A percentile compares a stretch with the other conserved stretches of the same genome.
Evolutionary conservation across 2,888 invertebrate species (phyloP).

Genomic region (Proisotoma minuta): DNA sequence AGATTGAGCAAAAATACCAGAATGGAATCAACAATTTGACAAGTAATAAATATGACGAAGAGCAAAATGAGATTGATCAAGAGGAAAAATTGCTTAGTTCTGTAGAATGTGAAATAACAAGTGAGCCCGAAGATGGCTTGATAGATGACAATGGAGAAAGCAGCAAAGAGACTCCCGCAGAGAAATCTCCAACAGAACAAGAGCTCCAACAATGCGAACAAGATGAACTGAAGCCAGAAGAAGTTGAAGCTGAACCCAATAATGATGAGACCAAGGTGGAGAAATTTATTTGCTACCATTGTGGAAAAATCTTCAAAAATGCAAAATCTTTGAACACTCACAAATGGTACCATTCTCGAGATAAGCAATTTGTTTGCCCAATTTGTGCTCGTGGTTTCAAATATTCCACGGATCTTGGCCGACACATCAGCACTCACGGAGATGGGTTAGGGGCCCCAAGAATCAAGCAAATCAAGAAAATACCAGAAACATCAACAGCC

Average conservation of each 20-base stretch:
- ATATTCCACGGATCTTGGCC: slow-evolving; percentile 24
- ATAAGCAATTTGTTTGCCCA: slow-evolving; percentile 23
- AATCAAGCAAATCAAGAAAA: too few relatives aligned
- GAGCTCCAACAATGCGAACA: background rate
- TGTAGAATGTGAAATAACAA: background rate
- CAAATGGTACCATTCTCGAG: slow-evolving; percentile 28
- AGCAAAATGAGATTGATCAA: background rate
- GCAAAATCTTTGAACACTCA: slow-evolving; percentile 28
- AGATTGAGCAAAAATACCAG: background rate
- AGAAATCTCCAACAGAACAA: background rate
- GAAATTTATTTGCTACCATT: slow-evolving; percentile 19
- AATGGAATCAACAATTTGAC: background rate
- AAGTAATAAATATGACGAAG: background rate
- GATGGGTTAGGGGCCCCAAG: too few relatives aligned
- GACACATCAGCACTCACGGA: slow-evolving; percentile 22
- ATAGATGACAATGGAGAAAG: background rate
- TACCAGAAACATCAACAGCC: background rate
- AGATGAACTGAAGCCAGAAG: background rate
- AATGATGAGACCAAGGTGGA: background rate
- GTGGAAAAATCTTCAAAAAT: slow-evolving; percentile 22
- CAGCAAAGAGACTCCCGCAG: background rate
- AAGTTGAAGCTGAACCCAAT: background rate
- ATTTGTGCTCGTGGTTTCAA: slow-evolving; percentile 32
- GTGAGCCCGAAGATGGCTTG: background rate
- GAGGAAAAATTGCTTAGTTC: background rate